Percentiles rank a stretch among this genome's conserved stretches.
Evolutionary conservation across 2,888 invertebrate genomes (phyloP).

Genomic region (Aspidiotus rigidus): DNA sequence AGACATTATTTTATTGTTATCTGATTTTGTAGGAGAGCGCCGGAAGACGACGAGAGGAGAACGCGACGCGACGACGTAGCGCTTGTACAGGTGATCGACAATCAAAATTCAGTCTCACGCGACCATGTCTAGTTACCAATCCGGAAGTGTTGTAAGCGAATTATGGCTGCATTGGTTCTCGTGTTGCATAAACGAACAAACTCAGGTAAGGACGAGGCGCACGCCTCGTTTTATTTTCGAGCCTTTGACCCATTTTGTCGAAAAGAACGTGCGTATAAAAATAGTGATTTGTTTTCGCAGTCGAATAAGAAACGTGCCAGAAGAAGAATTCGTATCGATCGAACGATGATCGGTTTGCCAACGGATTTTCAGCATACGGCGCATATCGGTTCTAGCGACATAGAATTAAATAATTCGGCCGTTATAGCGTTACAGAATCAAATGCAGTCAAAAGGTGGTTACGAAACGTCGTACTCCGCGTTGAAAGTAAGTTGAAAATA

Average conservation of each 20-base stretch:
- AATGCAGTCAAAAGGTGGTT: slow-evolving; percentile 94
- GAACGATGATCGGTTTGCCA: slow-evolving; percentile 91
- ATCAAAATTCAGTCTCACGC: no score
- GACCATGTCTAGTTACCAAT: slow-evolving; percentile 38
- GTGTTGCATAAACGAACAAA: slow-evolving; percentile 75
- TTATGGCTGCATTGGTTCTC: slow-evolving; percentile 88
- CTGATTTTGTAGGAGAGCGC: no score
- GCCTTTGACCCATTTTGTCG: not conserved
- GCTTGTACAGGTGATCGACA: no score
- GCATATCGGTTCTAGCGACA: slow-evolving; percentile 81
- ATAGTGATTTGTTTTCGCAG: slow-evolving; percentile 9
- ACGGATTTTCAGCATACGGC: slow-evolving; percentile 93
- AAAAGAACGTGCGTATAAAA: not conserved
- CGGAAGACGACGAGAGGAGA: no score
- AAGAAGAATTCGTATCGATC: slow-evolving; percentile 50
- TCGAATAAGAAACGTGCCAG: slow-evolving; percentile 51
- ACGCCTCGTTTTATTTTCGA: slow-evolving; percentile 11
- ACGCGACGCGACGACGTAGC: no score
- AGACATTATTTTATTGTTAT: no score
- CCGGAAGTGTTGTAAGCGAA: slow-evolving; percentile 45
- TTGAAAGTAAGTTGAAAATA: slow-evolving; percentile 18
- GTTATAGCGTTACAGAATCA: slow-evolving; percentile 81
- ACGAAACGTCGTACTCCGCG: slow-evolving; percentile 51
- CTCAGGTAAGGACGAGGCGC: slow-evolving; percentile 41
- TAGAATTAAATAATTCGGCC: slow-evolving; percentile 71